Evolutionary conservation across 2,888 invertebrate species (phyloP), one percentile per base, ranked within the genome.

Genomic region (Ethmia dodecea): DNA sequence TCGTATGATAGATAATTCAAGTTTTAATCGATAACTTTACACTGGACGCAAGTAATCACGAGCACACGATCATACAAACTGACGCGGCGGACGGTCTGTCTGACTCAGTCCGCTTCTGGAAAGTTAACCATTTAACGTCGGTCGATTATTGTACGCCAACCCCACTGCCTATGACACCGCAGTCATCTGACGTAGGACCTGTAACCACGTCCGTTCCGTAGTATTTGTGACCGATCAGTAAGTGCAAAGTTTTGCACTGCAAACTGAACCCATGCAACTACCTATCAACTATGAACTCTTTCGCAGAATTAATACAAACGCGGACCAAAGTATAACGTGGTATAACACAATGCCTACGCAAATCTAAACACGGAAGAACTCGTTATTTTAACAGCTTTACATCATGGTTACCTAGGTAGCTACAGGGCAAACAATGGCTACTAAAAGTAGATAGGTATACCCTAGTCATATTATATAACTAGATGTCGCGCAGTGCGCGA

Each of bases 81-180:
- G 5, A 18, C 18, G 18, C 18, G 18, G 5, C 5, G 18, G 5
- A 37, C 48, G 42, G 47, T 48, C 39, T n/a, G 66, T 47, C 56
- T 58, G 55, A 52, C 59, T 58, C 62, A 59, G 59, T 68, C 51
- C 59, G 66, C 56, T 61, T 68, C 70, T 74, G 67, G 71, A 68
- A 64, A 64, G 57, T 55, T 57, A 56, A 61, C 58, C 47, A 22
- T 25, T 31, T 8, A 8, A 16, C 6, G 41, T 44, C 55, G 51
- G 57, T 59, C 60, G 59, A 66, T 65, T 65, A 60, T 55, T 56
- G 61, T 50, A 58, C 66, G 70, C 61, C 68, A 70, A 70, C 70
- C 70, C 69, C 58, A 59, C 51, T 55, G 61, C 62, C 56, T 58
- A 56, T 20, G 9, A 20, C 14, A 15, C 14, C 9, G 24, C 16